Percentiles rank a stretch among this genome's conserved stretches.
These are phyloP conservation scores for Stigmatopora nigra DNA, from an alignment of 2,113 vertebrate species.

Conservation along the genomic window DNA sequence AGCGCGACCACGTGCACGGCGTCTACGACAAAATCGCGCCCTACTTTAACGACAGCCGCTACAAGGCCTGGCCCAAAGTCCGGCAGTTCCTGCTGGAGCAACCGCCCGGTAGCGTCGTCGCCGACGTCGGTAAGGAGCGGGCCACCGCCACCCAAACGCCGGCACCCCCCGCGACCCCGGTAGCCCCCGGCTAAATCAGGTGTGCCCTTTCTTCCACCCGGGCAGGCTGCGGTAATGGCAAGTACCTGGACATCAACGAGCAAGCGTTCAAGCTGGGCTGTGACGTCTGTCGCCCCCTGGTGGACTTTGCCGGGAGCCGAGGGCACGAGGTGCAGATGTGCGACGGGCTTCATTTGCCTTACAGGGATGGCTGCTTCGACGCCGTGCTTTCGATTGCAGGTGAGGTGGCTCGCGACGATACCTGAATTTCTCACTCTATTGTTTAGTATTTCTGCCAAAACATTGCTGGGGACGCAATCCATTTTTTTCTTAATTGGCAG, in stretches of 20 bases:
- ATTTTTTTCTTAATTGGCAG: too few relatives aligned
- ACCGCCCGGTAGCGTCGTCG: slow-evolving; percentile 70
- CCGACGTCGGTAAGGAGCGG: slow-evolving; percentile 65
- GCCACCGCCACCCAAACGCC: neutral
- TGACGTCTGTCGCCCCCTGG: slow-evolving; percentile 66
- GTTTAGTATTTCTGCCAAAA: too few relatives aligned
- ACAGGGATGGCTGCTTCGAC: slow-evolving; percentile 63
- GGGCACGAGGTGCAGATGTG: slow-evolving; percentile 67
- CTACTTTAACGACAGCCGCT: slow-evolving; percentile 70
- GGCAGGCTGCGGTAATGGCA: slow-evolving; percentile 74
- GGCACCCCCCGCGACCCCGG: slow-evolving; percentile 1
- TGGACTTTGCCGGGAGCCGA: slow-evolving; percentile 67
- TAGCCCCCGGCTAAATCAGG: neutral
- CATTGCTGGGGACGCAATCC: too few relatives aligned
- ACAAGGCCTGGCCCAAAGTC: slow-evolving; percentile 75
- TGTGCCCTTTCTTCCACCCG: neutral
- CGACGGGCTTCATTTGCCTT: slow-evolving; percentile 66
- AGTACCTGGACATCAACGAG: slow-evolving; percentile 75
- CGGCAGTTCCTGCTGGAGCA: slow-evolving; percentile 73
- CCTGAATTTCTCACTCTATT: too few relatives aligned
- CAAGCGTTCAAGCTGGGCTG: slow-evolving; percentile 71
- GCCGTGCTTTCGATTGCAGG: slow-evolving; percentile 66
- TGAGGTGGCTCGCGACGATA: slow-evolving; percentile 7
- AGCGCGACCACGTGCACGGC: slow-evolving; percentile 69
- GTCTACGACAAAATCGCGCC: slow-evolving; percentile 76